Conservation (phyloP, 2,888 invertebrate species). For the Tryphoninae sp. region DNA sequence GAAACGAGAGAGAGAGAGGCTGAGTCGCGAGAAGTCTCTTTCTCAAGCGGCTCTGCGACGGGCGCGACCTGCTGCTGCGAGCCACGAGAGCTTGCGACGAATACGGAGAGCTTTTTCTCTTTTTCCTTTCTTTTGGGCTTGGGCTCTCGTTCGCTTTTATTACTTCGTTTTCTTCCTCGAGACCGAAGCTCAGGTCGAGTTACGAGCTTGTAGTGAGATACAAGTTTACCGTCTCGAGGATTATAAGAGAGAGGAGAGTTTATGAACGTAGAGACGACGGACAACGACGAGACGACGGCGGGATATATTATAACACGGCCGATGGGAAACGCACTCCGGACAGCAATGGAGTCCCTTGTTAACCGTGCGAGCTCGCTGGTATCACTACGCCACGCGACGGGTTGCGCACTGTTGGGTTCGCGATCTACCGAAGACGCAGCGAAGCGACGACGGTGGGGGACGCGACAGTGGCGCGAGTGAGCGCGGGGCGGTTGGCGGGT, state of each 20-base stretch:
- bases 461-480: neutral
- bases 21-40: conserved; percentile 23
- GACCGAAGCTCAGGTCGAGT: conserved; percentile 24
- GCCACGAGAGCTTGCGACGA: conserved; percentile 32
- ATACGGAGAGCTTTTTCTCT: conserved; percentile 11
- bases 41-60: conserved; percentile 12
- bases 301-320: conserved; percentile 70
- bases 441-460: conserved; percentile 60
- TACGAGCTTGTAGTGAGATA: neutral
- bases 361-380: conserved; percentile 71
- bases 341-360: conserved; percentile 77
- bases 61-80: conserved; percentile 20
- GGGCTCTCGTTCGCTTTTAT: conserved; percentile 43
- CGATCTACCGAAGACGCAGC: conserved; percentile 59
- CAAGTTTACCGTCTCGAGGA: neutral
- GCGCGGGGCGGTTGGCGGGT: conserved; percentile 33
- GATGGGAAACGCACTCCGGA: conserved; percentile 79
- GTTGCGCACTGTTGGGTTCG: conserved; percentile 61
- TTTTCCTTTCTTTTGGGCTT: conserved; percentile 53
- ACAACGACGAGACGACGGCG: conserved; percentile 27
- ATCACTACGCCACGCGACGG: conserved; percentile 76
- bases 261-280: neutral
- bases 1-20: conserved; percentile 9
- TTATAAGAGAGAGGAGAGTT: conserved; percentile 27
- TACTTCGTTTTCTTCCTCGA: neutral